Percentiles rank a stretch among this genome's conserved stretches.
phyloP scores from a whole-genome alignment of 2,797 vertebrate genomes.

The Odontamblyopus rebecca region DNA sequence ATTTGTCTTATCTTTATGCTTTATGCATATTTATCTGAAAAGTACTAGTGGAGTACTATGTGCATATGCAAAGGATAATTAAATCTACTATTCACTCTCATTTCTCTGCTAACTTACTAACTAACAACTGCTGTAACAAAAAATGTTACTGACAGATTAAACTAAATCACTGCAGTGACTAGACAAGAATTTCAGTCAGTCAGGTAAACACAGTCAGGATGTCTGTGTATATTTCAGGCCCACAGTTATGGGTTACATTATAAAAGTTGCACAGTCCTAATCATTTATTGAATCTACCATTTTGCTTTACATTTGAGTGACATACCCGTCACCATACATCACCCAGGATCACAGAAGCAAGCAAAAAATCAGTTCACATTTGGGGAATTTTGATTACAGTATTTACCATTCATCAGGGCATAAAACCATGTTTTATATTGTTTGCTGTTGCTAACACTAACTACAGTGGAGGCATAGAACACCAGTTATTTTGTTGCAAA shows the following conservation, averaged over 20 bases:
- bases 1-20: no score
- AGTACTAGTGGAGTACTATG: no score
- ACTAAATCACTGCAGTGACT: no score
- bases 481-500: not conserved
- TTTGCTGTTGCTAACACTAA: not conserved
- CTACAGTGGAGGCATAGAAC: not conserved
- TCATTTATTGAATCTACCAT: not conserved
- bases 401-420: not conserved
- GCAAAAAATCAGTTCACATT: not conserved
- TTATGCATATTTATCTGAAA: no score
- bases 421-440: not conserved
- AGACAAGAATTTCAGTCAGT: no score
- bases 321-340: not conserved
- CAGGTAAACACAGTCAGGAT: no score
- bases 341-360: not conserved
- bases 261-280: not conserved
- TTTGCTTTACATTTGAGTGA: not conserved
- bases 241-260: not conserved
- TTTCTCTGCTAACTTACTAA: no score
- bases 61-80: no score
- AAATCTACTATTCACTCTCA: no score
- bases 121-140: no score
- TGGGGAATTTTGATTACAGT: not conserved
- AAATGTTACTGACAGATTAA: no score
- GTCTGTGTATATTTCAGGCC: not conserved